Evolutionary conservation across 2,113 vertebrate genomes (phyloP), one percentile per base, ranked within the genome.

Genomic region (Hippocampus mohnikei): DNA sequence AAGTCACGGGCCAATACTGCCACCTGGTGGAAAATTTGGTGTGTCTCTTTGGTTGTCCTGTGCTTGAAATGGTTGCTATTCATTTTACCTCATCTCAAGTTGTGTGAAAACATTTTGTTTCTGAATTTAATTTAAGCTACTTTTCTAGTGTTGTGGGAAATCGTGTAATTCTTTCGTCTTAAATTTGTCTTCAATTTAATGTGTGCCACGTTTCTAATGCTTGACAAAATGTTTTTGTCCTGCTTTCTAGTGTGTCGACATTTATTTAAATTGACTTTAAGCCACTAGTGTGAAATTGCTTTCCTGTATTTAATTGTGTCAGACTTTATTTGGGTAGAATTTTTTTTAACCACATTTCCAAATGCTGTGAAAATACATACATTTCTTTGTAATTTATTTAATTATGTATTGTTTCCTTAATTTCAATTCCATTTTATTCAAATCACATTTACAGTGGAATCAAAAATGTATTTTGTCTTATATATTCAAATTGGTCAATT

Each of bases 1-100:
- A 62, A 88, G 77, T 86, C 59, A 56, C 79, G 69, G 80, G 88
- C 80, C 84, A 86, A 85, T 81, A 89, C 67, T 91, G 87, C 89
- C 90, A 91, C 81, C 91, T 90, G 76, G 88, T 90, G 92, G 88
- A 65, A 13, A 0, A 50, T 67, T 77, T 3, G 18, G 4, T 67
- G 52, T 73, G 15, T 71, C 33, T 46, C 63, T 59, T 71, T 42
- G 18, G 21, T 20, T 16, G 55, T 55, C 25, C 44, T 69, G 37
- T 66, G 63, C 64, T 60, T 1, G 2, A 67, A 44, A 37, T 75
- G 66, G 52, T 80, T 81, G 83, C 41, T 58, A 48, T 1, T 9
- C 74, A 60, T 60, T 85, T 86, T 27, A 74, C 85, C 86, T 65
- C 55, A 27, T 58, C 15, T 58, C 55, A 27, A 27, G 23, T 27